Evolutionary conservation across 2,113 vertebrate genomes (phyloP).

Genomic region (Eurypyga helias): DNA sequence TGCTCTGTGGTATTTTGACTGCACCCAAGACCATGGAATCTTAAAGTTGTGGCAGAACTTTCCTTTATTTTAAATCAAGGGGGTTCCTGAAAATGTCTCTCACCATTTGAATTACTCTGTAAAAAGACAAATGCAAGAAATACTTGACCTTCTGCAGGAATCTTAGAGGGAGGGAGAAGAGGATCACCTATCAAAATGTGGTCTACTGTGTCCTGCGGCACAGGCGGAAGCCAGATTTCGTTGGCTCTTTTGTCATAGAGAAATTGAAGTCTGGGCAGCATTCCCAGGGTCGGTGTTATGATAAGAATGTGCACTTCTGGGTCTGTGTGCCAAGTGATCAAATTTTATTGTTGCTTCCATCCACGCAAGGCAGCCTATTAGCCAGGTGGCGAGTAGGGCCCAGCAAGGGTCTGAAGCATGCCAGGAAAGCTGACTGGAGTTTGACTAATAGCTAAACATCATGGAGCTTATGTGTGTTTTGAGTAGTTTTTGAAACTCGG

Average conservation of each 20-base stretch:
- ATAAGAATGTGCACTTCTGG: neutral
- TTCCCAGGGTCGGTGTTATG: constrained; percentile 20
- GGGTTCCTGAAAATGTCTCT: neutral
- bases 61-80: neutral
- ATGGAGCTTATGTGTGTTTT: neutral
- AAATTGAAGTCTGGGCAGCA: constrained; percentile 34
- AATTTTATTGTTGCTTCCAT: neutral
- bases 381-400: neutral
- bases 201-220: neutral
- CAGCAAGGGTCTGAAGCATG: neutral
- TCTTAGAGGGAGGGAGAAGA: neutral
- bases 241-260: constrained; percentile 15
- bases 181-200: constrained; percentile 15
- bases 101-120: neutral
- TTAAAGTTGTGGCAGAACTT: neutral
- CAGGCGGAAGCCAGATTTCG: neutral
- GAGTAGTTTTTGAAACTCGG: neutral
- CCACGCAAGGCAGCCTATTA: neutral
- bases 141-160: constrained; percentile 1
- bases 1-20: neutral
- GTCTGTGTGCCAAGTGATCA: neutral
- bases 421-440: neutral
- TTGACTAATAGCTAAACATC: neutral
- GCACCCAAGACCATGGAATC: neutral
- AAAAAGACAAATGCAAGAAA: neutral